These are phyloP conservation scores for Chrysemys picta DNA, from an alignment of 2,113 vertebrate genomes.

Conservation along the genomic window DNA sequence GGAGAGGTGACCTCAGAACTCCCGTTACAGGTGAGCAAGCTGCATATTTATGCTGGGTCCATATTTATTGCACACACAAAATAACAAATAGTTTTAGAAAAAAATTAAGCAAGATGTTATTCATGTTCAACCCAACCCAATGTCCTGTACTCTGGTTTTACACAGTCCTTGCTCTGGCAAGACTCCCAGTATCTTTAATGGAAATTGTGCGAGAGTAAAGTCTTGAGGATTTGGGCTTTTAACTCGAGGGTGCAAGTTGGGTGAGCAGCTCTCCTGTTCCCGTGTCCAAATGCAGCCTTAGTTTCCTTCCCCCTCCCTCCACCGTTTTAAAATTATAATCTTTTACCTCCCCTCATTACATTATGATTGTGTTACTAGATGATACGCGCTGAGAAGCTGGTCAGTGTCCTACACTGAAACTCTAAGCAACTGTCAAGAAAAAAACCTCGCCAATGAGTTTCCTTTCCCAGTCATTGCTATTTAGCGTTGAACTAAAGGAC, in stretches of 20 bases:
- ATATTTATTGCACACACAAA: too few relatives aligned
- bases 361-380: neutral
- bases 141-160: neutral
- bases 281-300: neutral
- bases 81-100: too few relatives aligned
- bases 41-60: too few relatives aligned
- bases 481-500: neutral
- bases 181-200: neutral
- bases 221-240: neutral
- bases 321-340: too few relatives aligned
- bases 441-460: neutral
- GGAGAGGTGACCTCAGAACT: too few relatives aligned
- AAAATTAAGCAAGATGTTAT: neutral
- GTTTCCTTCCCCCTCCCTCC: neutral
- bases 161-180: neutral
- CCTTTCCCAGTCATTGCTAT: neutral
- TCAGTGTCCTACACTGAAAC: neutral
- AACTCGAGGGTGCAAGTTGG: neutral
- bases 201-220: neutral
- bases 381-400: neutral
- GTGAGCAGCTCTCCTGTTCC: neutral
- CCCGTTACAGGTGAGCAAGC: too few relatives aligned
- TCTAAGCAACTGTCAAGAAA: neutral
- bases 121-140: neutral
- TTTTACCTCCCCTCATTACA: accelerated